Evolutionary conservation across 2,113 vertebrate genomes (phyloP).

Genomic region (Solea solea): DNA sequence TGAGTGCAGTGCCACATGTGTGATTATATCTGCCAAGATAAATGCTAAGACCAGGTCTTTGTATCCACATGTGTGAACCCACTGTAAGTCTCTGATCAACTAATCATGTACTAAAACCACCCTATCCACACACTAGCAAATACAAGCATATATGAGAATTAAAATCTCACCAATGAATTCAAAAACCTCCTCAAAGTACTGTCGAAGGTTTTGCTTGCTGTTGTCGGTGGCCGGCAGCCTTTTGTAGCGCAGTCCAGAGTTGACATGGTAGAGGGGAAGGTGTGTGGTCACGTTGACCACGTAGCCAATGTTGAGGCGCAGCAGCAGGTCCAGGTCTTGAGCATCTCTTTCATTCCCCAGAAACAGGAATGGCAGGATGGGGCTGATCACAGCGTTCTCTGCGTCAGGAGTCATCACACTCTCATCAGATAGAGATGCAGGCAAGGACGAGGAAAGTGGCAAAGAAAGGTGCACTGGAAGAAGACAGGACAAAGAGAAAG

Average conservation of each 20-base stretch:
- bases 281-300: slow-evolving; percentile 89
- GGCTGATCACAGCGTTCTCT: slow-evolving; percentile 85
- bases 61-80: too few relatives aligned
- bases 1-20: too few relatives aligned
- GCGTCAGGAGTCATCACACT: slow-evolving; percentile 83
- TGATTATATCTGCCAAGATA: too few relatives aligned
- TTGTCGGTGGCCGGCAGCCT: slow-evolving; percentile 87
- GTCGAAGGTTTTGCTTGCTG: slow-evolving; percentile 88
- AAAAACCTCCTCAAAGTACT: slow-evolving; percentile 89
- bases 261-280: slow-evolving; percentile 86
- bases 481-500: slow-evolving; percentile 6
- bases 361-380: slow-evolving; percentile 87
- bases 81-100: too few relatives aligned
- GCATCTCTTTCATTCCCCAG: slow-evolving; percentile 87
- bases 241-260: slow-evolving; percentile 84
- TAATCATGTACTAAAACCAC: too few relatives aligned
- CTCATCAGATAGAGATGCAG: slow-evolving; percentile 81
- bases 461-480: slow-evolving; percentile 77
- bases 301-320: slow-evolving; percentile 83
- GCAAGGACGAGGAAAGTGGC: slow-evolving; percentile 81
- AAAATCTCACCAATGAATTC: slow-evolving; percentile 85
- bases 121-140: too few relatives aligned
- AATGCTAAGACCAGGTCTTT: too few relatives aligned
- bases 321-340: slow-evolving; percentile 83
- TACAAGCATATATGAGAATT: not conserved